Percentiles rank a stretch among this genome's conserved stretches.
Conservation (phyloP, 2,113 vertebrate genomes). For the Cynocephalus volans region DNA sequence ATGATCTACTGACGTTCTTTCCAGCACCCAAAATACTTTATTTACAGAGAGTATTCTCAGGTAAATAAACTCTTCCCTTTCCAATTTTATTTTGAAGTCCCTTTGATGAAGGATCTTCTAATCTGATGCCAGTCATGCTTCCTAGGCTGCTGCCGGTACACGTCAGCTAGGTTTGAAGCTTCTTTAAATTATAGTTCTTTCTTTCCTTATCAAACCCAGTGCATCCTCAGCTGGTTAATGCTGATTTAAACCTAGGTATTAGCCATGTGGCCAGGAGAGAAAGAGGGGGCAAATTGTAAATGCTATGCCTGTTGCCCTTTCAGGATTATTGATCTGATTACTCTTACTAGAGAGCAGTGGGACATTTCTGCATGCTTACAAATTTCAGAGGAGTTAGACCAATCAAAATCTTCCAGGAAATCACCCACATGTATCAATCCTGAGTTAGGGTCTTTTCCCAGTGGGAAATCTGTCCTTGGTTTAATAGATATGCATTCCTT, state of each 20-base stretch:
- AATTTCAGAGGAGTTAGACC: not conserved
- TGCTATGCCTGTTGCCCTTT: not conserved
- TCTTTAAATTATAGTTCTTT: not conserved
- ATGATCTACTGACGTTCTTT: not conserved
- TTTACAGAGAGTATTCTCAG: not conserved
- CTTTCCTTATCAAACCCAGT: not conserved
- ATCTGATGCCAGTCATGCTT: not conserved
- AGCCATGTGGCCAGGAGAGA: not conserved
- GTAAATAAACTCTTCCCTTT: constrained; percentile 43
- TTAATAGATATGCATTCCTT: not conserved
- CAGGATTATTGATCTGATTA: not conserved
- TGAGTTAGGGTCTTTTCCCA: not conserved
- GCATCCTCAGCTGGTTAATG: not conserved
- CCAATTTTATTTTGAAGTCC: not conserved
- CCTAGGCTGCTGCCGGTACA: not conserved
- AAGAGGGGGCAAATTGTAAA: not conserved
- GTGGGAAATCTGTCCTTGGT: accelerated
- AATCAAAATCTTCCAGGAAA: not conserved
- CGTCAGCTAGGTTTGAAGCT: not conserved
- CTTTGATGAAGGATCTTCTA: constrained; percentile 8
- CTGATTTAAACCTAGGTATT: not conserved
- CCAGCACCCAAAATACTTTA: not conserved
- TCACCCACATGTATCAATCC: not conserved
- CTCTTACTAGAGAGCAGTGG: not conserved
- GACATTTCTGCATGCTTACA: not conserved